These are phyloP conservation scores for Oligia latruncula DNA, from an alignment of 2,888 invertebrate genomes.

Conservation along the genomic window DNA sequence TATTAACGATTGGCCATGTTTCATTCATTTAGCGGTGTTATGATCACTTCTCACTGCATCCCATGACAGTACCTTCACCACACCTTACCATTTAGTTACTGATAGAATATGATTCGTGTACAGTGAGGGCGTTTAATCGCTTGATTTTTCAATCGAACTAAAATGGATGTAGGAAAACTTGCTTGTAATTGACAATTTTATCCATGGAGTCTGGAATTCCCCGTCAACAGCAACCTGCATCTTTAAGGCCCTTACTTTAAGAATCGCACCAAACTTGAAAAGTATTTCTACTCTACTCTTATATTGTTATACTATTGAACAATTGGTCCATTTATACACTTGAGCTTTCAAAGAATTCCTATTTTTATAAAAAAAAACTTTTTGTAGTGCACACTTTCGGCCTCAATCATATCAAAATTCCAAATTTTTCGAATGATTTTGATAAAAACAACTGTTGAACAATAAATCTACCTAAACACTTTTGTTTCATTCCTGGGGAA, in stretches of 20 bases:
- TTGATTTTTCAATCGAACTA: slow-evolving; percentile 19
- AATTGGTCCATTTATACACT: slow-evolving; percentile 87
- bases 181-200: slow-evolving; percentile 17
- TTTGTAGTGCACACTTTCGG: slow-evolving; percentile 83
- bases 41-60: slow-evolving; percentile 72
- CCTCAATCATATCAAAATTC: slow-evolving; percentile 85
- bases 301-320: slow-evolving; percentile 73
- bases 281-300: slow-evolving; percentile 64
- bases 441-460: slow-evolving; percentile 70
- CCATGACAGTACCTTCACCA: slow-evolving; percentile 78
- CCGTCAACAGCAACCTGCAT: not conserved
- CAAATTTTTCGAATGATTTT: slow-evolving; percentile 76
- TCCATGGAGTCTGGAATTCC: slow-evolving; percentile 29
- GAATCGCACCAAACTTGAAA: slow-evolving; percentile 55
- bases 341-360: slow-evolving; percentile 88
- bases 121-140: slow-evolving; percentile 41
- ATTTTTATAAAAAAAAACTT: slow-evolving; percentile 87
- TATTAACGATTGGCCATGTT: slow-evolving; percentile 79
- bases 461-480: slow-evolving; percentile 68
- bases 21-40: slow-evolving; percentile 71
- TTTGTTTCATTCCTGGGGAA: slow-evolving; percentile 77
- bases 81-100: slow-evolving; percentile 57
- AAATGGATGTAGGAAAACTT: slow-evolving; percentile 17
- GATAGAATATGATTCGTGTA: slow-evolving; percentile 53
- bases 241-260: slow-evolving; percentile 41